phyloP scores from a whole-genome alignment of 2,113 vertebrate species.

The Elephantulus edwardii region DNA sequence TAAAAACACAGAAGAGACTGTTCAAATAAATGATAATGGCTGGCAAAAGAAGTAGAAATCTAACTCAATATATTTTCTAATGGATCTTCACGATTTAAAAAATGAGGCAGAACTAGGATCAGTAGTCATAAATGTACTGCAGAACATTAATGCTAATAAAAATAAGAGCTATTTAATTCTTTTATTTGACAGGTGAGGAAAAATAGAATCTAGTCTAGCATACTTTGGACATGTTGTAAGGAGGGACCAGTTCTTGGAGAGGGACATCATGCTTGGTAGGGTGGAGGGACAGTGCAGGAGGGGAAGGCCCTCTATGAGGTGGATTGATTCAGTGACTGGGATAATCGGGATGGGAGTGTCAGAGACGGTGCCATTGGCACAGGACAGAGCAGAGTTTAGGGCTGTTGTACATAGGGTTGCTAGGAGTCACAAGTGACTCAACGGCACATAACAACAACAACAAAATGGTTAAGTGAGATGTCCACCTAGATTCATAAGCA shows the following conservation, averaged over 20 bases:
- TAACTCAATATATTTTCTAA: neutral
- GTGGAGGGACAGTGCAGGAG: no score
- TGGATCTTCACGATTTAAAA: neutral
- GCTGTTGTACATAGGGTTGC: no score
- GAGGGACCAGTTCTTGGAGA: no score
- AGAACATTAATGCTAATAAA: neutral
- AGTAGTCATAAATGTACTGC: neutral
- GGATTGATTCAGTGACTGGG: no score
- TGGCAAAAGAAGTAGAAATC: constrained; percentile 10
- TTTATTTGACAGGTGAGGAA: constrained; percentile 19
- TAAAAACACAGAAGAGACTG: neutral
- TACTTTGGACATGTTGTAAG: no score
- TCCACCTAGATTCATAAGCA: neutral
- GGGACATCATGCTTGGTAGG: no score
- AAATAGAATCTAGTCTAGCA: neutral
- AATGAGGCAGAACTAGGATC: neutral
- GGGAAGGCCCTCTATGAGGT: no score
- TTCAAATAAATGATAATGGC: neutral
- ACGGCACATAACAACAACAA: no score
- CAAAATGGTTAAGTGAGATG: neutral
- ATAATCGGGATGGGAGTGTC: no score
- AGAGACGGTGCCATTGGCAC: no score
- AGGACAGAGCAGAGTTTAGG: no score
- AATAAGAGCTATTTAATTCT: neutral
- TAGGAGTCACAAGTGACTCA: no score